Evolutionary conservation across 1,140 invertebrate genomes (phyloP).

Genomic region (Cherax quadricarinatus): DNA sequence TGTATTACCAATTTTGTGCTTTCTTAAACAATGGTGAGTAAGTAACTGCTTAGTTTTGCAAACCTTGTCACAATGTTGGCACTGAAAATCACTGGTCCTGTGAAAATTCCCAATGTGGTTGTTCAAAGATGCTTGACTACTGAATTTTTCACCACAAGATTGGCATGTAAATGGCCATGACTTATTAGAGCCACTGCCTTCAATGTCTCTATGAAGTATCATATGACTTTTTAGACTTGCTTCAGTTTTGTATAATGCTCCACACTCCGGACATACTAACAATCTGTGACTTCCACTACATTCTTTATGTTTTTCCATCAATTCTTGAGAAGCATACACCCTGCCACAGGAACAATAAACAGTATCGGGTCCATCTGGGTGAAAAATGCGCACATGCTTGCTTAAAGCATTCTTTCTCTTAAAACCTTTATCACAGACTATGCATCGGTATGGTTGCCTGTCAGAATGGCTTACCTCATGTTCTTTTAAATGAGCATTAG

Average conservation of each 20-base stretch:
- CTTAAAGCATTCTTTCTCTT: conserved; percentile 60
- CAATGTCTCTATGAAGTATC: conserved; percentile 47
- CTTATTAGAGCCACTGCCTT: not conserved
- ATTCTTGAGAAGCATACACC: conserved; percentile 31
- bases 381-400: conserved; percentile 48
- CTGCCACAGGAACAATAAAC: conserved; percentile 44
- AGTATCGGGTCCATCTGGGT: conserved; percentile 7
- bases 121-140: conserved; percentile 47
- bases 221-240: conserved; percentile 51
- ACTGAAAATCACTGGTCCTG: conserved; percentile 35
- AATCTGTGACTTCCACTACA: conserved; percentile 46
- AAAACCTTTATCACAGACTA: conserved; percentile 34
- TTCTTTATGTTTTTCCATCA: conserved; percentile 45
- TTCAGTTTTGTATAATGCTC: conserved; percentile 43
- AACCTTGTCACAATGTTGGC: conserved; percentile 35
- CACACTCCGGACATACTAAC: conserved; percentile 52
- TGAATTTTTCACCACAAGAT: conserved; percentile 42
- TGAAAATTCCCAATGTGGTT: conserved; percentile 44
- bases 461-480: conserved; percentile 56
- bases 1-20: conserved; percentile 27
- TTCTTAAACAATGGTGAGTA: conserved; percentile 30
- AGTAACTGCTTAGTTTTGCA: conserved; percentile 56
- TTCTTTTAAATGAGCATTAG: conserved; percentile 52
- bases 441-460: conserved; percentile 30
- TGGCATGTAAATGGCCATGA: conserved; percentile 56